Conservation (phyloP, 2,113 vertebrate genomes). For the Actinemys pallida region DNA sequence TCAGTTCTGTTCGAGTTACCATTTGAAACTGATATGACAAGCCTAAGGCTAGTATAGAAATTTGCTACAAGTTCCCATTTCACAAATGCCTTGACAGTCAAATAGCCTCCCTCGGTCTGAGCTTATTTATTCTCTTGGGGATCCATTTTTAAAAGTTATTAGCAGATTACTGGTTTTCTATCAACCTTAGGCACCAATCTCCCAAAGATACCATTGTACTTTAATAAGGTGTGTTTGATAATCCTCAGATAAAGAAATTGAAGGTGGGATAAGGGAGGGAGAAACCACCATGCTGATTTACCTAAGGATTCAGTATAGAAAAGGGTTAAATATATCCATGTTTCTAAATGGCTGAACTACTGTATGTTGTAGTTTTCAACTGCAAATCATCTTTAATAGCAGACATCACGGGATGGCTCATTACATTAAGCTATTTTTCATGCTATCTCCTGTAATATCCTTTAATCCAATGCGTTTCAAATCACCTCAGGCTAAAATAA, state of each 20-base stretch:
- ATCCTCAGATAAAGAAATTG: slow-evolving; percentile 70
- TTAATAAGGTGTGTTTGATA: slow-evolving; percentile 82
- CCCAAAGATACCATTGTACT: slow-evolving; percentile 74
- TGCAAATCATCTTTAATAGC: slow-evolving; percentile 91
- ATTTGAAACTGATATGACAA: slow-evolving; percentile 46
- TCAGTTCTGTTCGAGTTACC: slow-evolving; percentile 26
- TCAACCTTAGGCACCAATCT: slow-evolving; percentile 78
- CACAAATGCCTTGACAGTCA: neutral
- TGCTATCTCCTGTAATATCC: slow-evolving; percentile 91
- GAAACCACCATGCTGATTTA: neutral
- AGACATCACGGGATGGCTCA: slow-evolving; percentile 89
- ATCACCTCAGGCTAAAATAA: slow-evolving; percentile 90
- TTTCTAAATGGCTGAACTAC: slow-evolving; percentile 86
- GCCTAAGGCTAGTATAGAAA: slow-evolving; percentile 52
- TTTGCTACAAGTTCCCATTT: slow-evolving; percentile 49
- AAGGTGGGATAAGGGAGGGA: neutral
- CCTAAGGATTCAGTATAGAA: slow-evolving; percentile 30
- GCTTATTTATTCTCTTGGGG: slow-evolving; percentile 77
- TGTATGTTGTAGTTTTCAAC: slow-evolving; percentile 89
- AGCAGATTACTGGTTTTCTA: slow-evolving; percentile 83
- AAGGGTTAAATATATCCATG: slow-evolving; percentile 76
- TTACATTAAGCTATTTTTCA: slow-evolving; percentile 92
- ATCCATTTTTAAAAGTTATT: slow-evolving; percentile 84
- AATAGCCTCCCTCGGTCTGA: slow-evolving; percentile 46
- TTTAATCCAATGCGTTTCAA: slow-evolving; percentile 91